Base-by-base conservation (phyloP, 2,113 vertebrate genomes). In the Silurus asotus region DNA sequence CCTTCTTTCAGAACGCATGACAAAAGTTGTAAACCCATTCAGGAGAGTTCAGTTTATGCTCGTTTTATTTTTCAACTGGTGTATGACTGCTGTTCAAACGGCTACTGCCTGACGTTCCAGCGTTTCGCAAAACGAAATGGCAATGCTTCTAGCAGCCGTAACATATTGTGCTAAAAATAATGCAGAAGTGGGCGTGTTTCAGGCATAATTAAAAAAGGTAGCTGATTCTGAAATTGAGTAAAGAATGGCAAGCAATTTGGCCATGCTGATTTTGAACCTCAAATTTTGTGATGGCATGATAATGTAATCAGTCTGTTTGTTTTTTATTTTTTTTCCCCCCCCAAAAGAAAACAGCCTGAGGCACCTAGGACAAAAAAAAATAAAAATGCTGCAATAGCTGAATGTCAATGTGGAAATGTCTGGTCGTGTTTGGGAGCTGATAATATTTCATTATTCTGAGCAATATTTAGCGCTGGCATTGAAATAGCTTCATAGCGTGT, bases 151-250 rank as follows among this genome's bases (percentile, higher is more conserved):
- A n/a, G 79, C 83, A 23, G 85, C 86, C 84, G 86, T 84, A 62
- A 75, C 86, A 81, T 48, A 64, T 65, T 55, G 58, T 49, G 67
- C 37, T 37, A 49, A 69, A 28, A 87, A 55, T 45, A 61, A 88
- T 88, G 59, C 79, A 88, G 85, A 67, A 90, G 91, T 88, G 89
- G 87, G 88, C 91, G 91, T 86, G 88, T 77, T 89, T 89, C 88
- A 83, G 91, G 91, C 89, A 90, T 93, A 94, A 94, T 94, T 93
- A 93, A 92, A 85, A 88, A 93, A 93, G 92, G 86, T 93, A 92
- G 90, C 88, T 83, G 91, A 94, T 93, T 90, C 91, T 88, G 88
- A 93, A 92, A 93, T 93, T 93, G 89, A 90, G 89, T 13, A 87
- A 92, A 93, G 90, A 93, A 93, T 93, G 86, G 78, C 28, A n/a